Conservation (phyloP, 2,888 invertebrate genomes). For the Chymomyza caudatula region DNA sequence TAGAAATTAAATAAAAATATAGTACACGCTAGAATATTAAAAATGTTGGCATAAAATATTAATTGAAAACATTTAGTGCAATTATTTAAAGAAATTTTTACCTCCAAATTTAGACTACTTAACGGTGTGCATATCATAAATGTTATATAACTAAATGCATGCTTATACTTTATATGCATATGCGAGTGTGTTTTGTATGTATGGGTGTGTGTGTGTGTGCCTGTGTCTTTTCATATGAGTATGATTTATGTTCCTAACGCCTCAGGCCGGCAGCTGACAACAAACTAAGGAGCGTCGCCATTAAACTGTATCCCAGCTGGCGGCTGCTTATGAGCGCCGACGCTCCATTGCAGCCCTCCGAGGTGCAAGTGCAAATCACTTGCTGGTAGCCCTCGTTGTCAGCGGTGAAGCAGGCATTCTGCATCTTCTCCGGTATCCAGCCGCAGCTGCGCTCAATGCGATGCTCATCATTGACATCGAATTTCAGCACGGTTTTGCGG, state of each 20-base stretch:
- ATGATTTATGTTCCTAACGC: slow-evolving; percentile 20
- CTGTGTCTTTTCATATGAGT: no score
- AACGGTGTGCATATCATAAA: background rate
- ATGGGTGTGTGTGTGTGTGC: background rate
- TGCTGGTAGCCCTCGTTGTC: slow-evolving; percentile 83
- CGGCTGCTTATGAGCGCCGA: slow-evolving; percentile 31
- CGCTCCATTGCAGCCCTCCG: slow-evolving; percentile 81
- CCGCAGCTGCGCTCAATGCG: slow-evolving; percentile 82
- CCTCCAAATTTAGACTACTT: background rate
- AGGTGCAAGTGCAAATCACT: slow-evolving; percentile 82
- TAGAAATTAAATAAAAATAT: background rate
- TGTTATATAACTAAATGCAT: background rate
- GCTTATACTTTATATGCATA: background rate
- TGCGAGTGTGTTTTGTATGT: background rate
- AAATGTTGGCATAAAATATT: background rate
- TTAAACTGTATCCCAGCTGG: slow-evolving; percentile 19
- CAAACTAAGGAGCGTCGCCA: slow-evolving; percentile 26
- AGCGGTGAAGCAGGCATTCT: slow-evolving; percentile 80
- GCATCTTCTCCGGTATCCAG: slow-evolving; percentile 76
- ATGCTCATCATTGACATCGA: slow-evolving; percentile 78
- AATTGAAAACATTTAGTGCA: background rate
- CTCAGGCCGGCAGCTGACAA: slow-evolving; percentile 39
- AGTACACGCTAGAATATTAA: background rate
- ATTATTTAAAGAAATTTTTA: background rate
- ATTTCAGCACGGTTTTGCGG: slow-evolving; percentile 83